phyloP scores from a whole-genome alignment of 2,797 vertebrate genomes.

The Potorous gilbertii region DNA sequence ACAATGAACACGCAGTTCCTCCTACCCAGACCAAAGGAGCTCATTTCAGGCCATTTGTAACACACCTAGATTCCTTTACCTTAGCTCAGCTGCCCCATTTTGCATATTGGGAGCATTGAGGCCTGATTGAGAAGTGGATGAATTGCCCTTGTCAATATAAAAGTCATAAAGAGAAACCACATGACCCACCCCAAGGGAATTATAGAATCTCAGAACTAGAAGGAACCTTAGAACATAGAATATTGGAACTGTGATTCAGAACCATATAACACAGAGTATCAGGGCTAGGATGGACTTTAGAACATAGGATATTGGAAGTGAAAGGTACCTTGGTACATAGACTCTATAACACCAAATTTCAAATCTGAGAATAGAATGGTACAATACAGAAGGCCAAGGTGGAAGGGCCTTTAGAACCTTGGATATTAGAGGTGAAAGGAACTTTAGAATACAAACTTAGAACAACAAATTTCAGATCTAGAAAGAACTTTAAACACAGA shows the following conservation, averaged over 20 bases:
- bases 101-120: background rate
- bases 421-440: background rate
- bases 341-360: background rate
- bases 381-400: background rate
- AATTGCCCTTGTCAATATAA: background rate
- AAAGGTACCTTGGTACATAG: background rate
- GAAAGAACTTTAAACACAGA: background rate
- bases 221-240: background rate
- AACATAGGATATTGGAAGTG: background rate
- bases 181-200: background rate
- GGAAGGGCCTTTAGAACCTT: background rate
- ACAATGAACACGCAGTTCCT: background rate
- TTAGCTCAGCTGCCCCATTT: background rate
- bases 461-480: background rate
- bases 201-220: background rate
- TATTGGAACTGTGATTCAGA: background rate
- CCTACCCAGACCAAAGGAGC: background rate
- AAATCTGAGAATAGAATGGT: background rate
- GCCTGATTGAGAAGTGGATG: background rate
- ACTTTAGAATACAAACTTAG: background rate
- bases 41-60: background rate
- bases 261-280: background rate
- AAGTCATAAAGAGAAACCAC: background rate
- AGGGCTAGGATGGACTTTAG: background rate
- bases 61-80: background rate